Evolutionary conservation across 2,113 vertebrate genomes (phyloP), one percentile per base, ranked within the genome.

Genomic region (Megaptera novaeangliae): DNA sequence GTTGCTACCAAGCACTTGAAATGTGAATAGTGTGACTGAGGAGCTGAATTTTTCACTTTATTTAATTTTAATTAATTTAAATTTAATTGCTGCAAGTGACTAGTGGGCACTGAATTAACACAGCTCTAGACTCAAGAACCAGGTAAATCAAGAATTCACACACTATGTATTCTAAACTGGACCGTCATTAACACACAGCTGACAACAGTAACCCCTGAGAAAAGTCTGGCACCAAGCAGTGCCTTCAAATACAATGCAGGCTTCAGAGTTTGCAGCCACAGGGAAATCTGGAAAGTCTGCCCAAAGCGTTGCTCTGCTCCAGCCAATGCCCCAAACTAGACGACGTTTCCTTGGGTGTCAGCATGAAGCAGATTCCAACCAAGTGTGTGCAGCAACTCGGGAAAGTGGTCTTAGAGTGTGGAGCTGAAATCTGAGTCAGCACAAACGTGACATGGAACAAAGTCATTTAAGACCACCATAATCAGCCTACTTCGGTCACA

Each of bases 361-460:
- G 74, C 64, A 85, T 44, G 94, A 86, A 95, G 44, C 71, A 69
- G 64, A 93, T 72, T 46, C 85, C 94, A 92, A 34, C 39, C 75
- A 94, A 49, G 85, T 95, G 36, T 74, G 68, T 71, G n/a, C 44
- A 77, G 66, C 86, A 84, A 82, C 34, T 88, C 27, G 20, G 68
- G 61, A 75, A 84, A 96, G 95, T 52, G 66, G 82, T 95, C 97
- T 95, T 96, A 52, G 74, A 95, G 95, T 17, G 68, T 83, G 81
- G 74, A 93, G 88, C 83, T 85, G 86, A 96, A 85, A 27, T 86
- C 41, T 93, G 94, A 95, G 97, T 63, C 94, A 68, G 91, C 72
- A 97, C 64, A 90, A 97, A 98, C 1, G 29, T 55, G 95, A 94
- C 94, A 96, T 3, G 88, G 94, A 96, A 95, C 91, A 88, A 94